Conservation (phyloP, 1,140 invertebrate genomes). For the Apolygus lucorum region DNA sequence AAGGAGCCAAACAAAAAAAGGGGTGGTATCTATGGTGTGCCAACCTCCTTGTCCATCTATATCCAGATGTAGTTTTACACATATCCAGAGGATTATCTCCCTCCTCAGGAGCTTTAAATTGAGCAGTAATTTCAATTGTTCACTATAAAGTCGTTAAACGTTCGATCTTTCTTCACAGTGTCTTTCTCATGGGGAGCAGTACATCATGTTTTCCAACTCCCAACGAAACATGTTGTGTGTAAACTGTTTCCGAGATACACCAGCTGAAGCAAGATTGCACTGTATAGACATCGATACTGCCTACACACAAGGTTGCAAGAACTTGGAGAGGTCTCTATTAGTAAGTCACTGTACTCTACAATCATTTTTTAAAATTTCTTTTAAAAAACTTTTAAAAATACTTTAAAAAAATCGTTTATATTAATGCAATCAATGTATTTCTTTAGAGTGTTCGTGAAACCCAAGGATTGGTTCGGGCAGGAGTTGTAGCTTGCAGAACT, state of each 20-base stretch:
- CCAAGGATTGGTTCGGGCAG: slow-evolving; percentile 53
- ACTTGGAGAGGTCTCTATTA: slow-evolving; percentile 50
- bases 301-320: slow-evolving; percentile 56
- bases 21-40: no score
- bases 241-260: slow-evolving; percentile 58
- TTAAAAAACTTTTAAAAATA: neutral
- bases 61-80: no score
- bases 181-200: slow-evolving; percentile 55
- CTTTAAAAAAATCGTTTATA: neutral
- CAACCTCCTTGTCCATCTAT: no score
- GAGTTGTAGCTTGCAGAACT: slow-evolving; percentile 53
- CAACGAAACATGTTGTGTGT: slow-evolving; percentile 60
- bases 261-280: slow-evolving; percentile 51
- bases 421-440: neutral
- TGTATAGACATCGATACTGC: slow-evolving; percentile 63
- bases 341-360: slow-evolving; percentile 36
- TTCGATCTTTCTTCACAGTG: slow-evolving; percentile 45
- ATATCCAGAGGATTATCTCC: no score
- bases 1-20: no score
- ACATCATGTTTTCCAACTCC: slow-evolving; percentile 60
- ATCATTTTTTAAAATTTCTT: neutral
- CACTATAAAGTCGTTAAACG: neutral
- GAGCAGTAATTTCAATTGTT: no score
- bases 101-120: no score
- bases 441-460: slow-evolving; percentile 48